Evolutionary conservation across 2,888 invertebrate genomes (phyloP).

Genomic region (Adelognathus sp.): DNA sequence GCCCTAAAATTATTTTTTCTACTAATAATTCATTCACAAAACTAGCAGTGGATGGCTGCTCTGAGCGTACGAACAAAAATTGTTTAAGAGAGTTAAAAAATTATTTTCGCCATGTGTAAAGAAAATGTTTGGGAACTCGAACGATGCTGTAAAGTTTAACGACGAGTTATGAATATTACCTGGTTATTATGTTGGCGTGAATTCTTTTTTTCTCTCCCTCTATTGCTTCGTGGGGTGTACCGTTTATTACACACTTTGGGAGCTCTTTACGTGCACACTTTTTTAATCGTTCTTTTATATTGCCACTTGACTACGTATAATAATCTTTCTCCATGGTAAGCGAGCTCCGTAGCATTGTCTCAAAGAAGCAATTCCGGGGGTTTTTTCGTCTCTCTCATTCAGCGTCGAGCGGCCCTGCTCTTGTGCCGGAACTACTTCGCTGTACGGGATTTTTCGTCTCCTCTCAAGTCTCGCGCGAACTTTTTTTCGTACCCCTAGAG

Average conservation of each 20-base stretch:
- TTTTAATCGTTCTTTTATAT: slow-evolving; percentile 33
- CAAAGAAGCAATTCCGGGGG: slow-evolving; percentile 32
- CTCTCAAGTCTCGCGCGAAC: background rate
- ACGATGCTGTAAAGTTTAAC: background rate
- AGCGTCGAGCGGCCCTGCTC: background rate
- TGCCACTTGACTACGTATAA: slow-evolving; percentile 19
- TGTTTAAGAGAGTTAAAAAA: background rate
- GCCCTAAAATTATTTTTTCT: too few species aligned
- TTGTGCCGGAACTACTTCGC: slow-evolving; percentile 15
- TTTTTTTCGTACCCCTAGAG: background rate
- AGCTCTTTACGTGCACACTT: slow-evolving; percentile 25
- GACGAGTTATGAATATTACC: background rate
- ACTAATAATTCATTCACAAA: background rate
- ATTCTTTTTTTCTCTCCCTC: background rate
- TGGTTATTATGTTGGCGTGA: background rate
- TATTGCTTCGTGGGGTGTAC: slow-evolving; percentile 23
- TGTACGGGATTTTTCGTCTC: slow-evolving; percentile 22
- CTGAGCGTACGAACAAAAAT: too few species aligned
- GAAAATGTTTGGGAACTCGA: background rate
- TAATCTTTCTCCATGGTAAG: slow-evolving; percentile 31
- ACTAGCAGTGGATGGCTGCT: background rate
- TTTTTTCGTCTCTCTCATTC: background rate
- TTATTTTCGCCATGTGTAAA: background rate
- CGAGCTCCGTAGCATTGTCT: background rate
- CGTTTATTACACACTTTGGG: slow-evolving; percentile 29